phyloP scores from a whole-genome alignment of 2,113 vertebrate species.

The Rhynchopsitta pachyrhyncha region DNA sequence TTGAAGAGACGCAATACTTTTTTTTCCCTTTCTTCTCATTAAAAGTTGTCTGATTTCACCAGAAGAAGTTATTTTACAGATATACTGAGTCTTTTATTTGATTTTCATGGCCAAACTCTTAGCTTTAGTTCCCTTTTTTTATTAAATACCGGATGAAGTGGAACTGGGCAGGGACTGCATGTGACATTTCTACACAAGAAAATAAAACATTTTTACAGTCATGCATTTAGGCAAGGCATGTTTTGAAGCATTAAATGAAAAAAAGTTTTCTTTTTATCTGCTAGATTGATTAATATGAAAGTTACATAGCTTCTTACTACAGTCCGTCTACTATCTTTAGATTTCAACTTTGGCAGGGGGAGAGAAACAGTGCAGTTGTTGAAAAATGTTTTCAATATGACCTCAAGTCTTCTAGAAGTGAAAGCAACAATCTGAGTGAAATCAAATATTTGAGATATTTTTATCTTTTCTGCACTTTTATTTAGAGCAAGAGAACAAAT shows the following conservation, averaged over 20 bases:
- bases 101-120: not conserved
- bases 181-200: not conserved
- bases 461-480: not conserved
- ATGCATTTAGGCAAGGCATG: not conserved
- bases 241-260: not conserved
- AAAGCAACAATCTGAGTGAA: not conserved
- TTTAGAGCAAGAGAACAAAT: not conserved
- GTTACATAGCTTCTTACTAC: not conserved
- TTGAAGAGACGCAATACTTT: not conserved
- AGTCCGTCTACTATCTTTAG: not conserved
- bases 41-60: not conserved
- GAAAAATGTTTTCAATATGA: not conserved
- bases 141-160: not conserved
- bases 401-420: not conserved
- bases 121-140: not conserved
- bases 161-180: not conserved
- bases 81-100: not conserved
- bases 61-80: not conserved
- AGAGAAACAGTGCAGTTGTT: not conserved
- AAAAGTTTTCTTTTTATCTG: not conserved
- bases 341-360: rapidly evolving
- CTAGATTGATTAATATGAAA: not conserved
- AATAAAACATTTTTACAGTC: not conserved
- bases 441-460: not conserved
- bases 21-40: not conserved